Evolutionary conservation across 2,797 vertebrate genomes (phyloP).

Genomic region (Amblyopsis hoosieri): DNA sequence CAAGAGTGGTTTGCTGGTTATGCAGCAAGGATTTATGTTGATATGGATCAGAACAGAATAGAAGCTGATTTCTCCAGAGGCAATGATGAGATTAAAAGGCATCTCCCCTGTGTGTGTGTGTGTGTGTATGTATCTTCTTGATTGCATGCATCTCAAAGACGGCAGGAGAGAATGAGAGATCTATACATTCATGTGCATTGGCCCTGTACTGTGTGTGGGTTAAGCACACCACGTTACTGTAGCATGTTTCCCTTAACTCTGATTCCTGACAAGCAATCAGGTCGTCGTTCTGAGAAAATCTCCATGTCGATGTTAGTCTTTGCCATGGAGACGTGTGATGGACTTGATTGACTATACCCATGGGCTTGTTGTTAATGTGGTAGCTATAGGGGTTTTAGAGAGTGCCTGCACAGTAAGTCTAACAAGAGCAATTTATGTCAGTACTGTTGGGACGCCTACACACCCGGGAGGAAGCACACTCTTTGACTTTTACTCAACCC

Average conservation of each 20-base stretch:
- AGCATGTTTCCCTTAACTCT: conserved; percentile 25
- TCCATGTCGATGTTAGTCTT: conserved; percentile 24
- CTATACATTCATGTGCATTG: conserved; percentile 13
- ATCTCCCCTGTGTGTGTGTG: conserved; percentile 22
- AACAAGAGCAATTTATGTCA: conserved; percentile 64
- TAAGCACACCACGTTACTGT: conserved; percentile 8
- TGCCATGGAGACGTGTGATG: conserved; percentile 28
- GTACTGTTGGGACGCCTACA: conserved; percentile 52
- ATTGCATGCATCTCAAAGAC: conserved; percentile 10
- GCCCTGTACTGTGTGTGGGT: no score
- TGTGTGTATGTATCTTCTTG: conserved; percentile 7
- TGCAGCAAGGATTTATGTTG: conserved; percentile 11
- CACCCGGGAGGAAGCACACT: conserved; percentile 47
- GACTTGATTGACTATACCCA: conserved; percentile 20
- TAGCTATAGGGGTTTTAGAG: conserved; percentile 51
- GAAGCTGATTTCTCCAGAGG: conserved; percentile 24
- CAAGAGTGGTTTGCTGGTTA: neutral
- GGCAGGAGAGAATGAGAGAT: neutral
- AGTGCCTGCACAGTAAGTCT: conserved; percentile 52
- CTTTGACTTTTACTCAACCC: conserved; percentile 66
- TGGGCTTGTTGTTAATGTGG: conserved; percentile 52
- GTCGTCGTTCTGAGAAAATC: conserved; percentile 56
- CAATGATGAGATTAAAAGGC: conserved; percentile 16
- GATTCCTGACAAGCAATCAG: conserved; percentile 26
- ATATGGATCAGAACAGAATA: conserved; percentile 25